Base-by-base conservation (phyloP, 2,113 vertebrate species). In the Clinocottus analis region DNA sequence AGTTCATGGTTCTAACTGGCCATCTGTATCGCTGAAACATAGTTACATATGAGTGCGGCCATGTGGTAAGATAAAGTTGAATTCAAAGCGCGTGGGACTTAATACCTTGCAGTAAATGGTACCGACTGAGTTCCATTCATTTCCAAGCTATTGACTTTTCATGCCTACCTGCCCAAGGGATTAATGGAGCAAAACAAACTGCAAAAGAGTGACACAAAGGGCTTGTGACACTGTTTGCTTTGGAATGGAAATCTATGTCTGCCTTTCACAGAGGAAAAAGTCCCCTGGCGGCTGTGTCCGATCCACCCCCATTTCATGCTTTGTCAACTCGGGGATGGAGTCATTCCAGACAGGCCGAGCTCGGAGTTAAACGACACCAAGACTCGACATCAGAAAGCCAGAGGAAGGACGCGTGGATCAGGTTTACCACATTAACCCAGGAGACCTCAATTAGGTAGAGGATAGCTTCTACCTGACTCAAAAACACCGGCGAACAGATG, bases 301-400 rank as follows among this genome's bases (percentile, higher is more conserved):
- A 84, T 83, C 49, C 74, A 59, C 73, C 75, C 53, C 73, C 77
- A 93, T 94, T 94, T 93, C 91, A 93, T 92, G 92, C 89, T 92
- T 92, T 93, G 91, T 90, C 93, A 89, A 88, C 70, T 93, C 80
- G 77, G 66, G 78, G 88, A 92, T 88, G 84, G 90, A 92, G 80
- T 89, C 75, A 87, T 87, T 91, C 61, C 86, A 84, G 75, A 84
- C 39, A 58, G 83, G 71, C 68, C 78, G 39, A 71, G 78, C 76
- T 79, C 45, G 1, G 29, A 82, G 72, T 79, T 77, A 82, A 76
- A 78, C 27, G 9, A 68, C 56, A 29, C 66, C 31, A 79, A 78
- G 78, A 79, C 62, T 55, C 63, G 76, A 79, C 87, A 88, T 80
- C 76, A 53, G 68, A 74, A 51, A 72, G 77, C 82, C 62, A 66